Conservation (phyloP, 2,797 vertebrate species). For the Falco cherrug region DNA sequence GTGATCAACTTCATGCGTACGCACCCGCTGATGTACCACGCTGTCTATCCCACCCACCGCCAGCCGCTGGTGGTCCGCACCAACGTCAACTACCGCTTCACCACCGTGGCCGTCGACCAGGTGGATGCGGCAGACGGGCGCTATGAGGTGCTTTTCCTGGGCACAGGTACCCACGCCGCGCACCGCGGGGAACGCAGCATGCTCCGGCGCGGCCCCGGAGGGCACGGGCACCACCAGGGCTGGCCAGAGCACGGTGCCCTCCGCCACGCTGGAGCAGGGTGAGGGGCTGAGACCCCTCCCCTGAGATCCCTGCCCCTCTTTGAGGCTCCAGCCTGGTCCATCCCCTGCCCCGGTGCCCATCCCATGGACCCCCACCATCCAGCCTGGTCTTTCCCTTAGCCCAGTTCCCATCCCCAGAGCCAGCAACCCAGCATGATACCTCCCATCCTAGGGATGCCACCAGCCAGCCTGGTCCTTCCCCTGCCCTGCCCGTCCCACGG, state of each 20-base stretch:
- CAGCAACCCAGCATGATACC: neutral
- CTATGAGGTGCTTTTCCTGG: constrained; percentile 99
- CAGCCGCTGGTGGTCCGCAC: constrained; percentile 96
- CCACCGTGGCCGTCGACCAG: constrained; percentile 96
- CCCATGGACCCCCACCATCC: neutral
- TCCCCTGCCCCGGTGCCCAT: neutral
- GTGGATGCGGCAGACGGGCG: constrained; percentile 96
- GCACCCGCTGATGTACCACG: constrained; percentile 97
- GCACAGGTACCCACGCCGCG: constrained; percentile 90
- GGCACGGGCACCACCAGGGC: constrained; percentile 33
- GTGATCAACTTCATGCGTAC: constrained; percentile 99
- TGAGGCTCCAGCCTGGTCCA: neutral
- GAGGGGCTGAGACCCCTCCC: neutral
- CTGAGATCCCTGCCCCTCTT: neutral
- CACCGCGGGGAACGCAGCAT: constrained; percentile 69
- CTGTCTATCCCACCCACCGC: constrained; percentile 94
- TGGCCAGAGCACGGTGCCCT: constrained; percentile 35
- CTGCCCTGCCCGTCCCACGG: neutral
- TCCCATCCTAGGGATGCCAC: neutral
- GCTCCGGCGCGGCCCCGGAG: constrained; percentile 52
- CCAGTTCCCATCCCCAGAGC: neutral
- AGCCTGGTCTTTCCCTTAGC: neutral
- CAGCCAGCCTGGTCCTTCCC: neutral
- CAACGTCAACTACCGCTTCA: constrained; percentile 95
- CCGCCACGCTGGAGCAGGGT: neutral